Base-by-base conservation (phyloP, 2,113 vertebrate genomes). In the Clinocottus analis region DNA sequence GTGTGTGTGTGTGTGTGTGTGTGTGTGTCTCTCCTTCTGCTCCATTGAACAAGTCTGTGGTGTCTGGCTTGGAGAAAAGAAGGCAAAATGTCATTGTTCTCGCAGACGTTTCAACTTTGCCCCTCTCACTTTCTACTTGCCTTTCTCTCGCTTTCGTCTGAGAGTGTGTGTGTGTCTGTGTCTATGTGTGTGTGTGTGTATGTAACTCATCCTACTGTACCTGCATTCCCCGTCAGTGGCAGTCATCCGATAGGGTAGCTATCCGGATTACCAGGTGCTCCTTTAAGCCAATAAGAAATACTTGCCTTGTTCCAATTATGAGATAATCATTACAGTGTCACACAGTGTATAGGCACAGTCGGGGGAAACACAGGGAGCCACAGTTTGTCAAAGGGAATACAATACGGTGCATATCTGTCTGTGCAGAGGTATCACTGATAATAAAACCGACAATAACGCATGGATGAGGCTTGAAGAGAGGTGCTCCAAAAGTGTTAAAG, bases 21-120 rank as follows among this genome's bases (percentile, higher is more conserved):
- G 71, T 68, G 80, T 77, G 77, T 72, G 73, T 65, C 23, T 79
- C 43, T 21, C 72, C 74, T 89, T 83, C 83, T 80, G 82, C 80
- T 88, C 80, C 72, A 81, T 84, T 90, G 88, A 91, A 85, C 78
- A 85, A 86, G 88, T 79, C 86, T 79, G 85, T 83, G 86, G 84
- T 90, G 93, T 93, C 91, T 91, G 85, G 85, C 89, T 77, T 77
- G 35, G 68, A 91, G 85, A 91, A 89, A 90, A 89, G 85, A 89
- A 87, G 80, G 85, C 85, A 88, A 89, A 86, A 92, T 89, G 86
- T 83, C 84, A 90, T 91, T 93, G 87, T 92, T 90, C 88, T 88
- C 86, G 58, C 89, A 92, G 90, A 92, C 89, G 83, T 89, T 92
- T 91, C 89, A 90, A 91, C 93, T 92, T 90, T 91, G 86, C 81